Percentiles rank a stretch among this genome's conserved stretches.
phyloP scores from a whole-genome alignment of 2,797 vertebrate genomes.

The Pangasius mekongensis region DNA sequence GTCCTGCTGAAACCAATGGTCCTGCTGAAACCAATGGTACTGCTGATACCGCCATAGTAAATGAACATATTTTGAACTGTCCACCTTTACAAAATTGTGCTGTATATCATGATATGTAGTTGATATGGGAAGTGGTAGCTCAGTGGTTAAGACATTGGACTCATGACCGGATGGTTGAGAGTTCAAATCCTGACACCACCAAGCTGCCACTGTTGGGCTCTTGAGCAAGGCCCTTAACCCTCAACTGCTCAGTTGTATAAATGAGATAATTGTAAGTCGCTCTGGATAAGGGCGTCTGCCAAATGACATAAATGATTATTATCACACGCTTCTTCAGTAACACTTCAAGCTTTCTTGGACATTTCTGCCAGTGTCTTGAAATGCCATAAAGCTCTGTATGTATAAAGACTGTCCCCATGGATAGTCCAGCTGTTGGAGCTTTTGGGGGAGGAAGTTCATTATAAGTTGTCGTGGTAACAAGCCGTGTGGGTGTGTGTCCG shows the following conservation, averaged over 20 bases:
- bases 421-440: constrained; percentile 41
- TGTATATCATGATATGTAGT: neutral
- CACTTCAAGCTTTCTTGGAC: constrained; percentile 16
- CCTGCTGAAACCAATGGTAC: neutral
- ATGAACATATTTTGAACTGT: neutral
- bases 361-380: constrained; percentile 26
- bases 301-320: neutral
- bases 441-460: constrained; percentile 31
- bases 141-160: too few species aligned
- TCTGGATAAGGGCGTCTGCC: too few species aligned
- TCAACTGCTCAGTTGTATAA: too few species aligned
- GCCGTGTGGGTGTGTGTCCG: constrained; percentile 19
- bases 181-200: too few species aligned
- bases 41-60: neutral
- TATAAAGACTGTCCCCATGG: constrained; percentile 27
- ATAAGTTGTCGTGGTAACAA: constrained; percentile 39
- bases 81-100: neutral
- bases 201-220: too few species aligned
- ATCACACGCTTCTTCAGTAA: neutral
- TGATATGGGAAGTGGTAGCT: neutral
- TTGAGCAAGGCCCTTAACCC: too few species aligned
- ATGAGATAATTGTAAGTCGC: too few species aligned
- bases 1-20: neutral
- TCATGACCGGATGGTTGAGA: too few species aligned
- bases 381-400: neutral